A percentile compares a stretch with the other conserved stretches of the same genome.
Conservation (phyloP, 1,140 invertebrate species). For the Dendrolimus kikuchii region DNA sequence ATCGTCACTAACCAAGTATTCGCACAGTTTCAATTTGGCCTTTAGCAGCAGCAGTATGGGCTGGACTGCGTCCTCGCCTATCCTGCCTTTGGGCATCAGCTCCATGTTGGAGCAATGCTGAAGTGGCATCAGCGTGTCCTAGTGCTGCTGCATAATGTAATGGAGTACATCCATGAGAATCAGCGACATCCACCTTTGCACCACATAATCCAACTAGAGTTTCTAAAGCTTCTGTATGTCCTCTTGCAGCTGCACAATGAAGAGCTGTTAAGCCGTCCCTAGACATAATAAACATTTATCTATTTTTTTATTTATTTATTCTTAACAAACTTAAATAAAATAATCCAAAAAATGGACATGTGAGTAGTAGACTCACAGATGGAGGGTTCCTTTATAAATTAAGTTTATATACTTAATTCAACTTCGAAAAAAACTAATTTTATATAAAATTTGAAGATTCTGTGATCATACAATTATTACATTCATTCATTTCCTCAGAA, state of each 20-base stretch:
- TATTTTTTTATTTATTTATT: no score
- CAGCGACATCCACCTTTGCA: slow-evolving; percentile 87
- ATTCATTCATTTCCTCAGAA: no score
- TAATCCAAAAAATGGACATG: no score
- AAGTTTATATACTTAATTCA: no score
- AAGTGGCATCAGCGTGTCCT: slow-evolving; percentile 94
- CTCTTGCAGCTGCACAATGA: slow-evolving; percentile 96
- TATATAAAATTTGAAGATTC: no score
- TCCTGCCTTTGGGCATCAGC: slow-evolving; percentile 95
- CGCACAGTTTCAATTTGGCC: slow-evolving; percentile 84
- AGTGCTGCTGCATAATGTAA: slow-evolving; percentile 97
- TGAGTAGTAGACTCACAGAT: no score
- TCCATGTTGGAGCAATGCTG: slow-evolving; percentile 89
- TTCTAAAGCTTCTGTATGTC: slow-evolving; percentile 94
- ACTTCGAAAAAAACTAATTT: no score
- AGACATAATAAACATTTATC: slow-evolving; percentile 12
- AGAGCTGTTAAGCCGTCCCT: slow-evolving; percentile 90
- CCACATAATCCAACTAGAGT: slow-evolving; percentile 91
- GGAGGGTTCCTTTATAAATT: no score
- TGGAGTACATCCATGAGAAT: slow-evolving; percentile 95
- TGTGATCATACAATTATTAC: no score
- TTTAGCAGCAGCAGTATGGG: slow-evolving; percentile 94
- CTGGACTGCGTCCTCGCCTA: slow-evolving; percentile 87
- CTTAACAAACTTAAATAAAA: no score
- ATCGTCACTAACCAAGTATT: slow-evolving; percentile 57